Conservation (phyloP, 2,888 invertebrate genomes). For the Steinernema carpocapsae region DNA sequence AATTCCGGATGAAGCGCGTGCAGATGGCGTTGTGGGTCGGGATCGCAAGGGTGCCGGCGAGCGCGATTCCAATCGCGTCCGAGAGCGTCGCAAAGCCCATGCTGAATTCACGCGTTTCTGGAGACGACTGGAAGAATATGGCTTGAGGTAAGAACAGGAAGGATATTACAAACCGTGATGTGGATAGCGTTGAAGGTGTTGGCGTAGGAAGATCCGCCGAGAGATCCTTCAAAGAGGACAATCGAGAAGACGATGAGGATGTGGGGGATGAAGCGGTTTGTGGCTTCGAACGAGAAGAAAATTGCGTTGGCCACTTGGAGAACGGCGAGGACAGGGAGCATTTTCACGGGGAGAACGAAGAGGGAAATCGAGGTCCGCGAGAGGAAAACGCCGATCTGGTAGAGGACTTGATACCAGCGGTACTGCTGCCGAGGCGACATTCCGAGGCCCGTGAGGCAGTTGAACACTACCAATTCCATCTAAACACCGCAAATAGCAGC, state of each 20-base stretch:
- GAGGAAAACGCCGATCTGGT: slow-evolving; percentile 73
- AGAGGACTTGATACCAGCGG: slow-evolving; percentile 71
- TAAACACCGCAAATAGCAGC: slow-evolving; percentile 71
- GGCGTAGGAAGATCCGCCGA: slow-evolving; percentile 81
- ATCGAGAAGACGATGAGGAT: slow-evolving; percentile 77
- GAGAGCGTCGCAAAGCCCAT: slow-evolving; percentile 80
- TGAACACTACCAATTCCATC: slow-evolving; percentile 79
- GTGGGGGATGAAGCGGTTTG: slow-evolving; percentile 76
- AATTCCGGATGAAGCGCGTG: background rate
- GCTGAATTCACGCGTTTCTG: slow-evolving; percentile 74
- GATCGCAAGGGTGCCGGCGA: slow-evolving; percentile 80
- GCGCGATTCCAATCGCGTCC: slow-evolving; percentile 80
- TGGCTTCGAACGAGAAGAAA: slow-evolving; percentile 76
- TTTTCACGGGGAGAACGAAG: slow-evolving; percentile 72
- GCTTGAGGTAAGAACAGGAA: background rate
- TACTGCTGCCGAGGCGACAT: slow-evolving; percentile 71
- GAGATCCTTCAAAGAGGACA: slow-evolving; percentile 79
- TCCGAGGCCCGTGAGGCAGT: slow-evolving; percentile 67
- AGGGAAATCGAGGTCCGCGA: slow-evolving; percentile 51
- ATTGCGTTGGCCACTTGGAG: slow-evolving; percentile 76
- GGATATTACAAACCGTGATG: slow-evolving; percentile 73
- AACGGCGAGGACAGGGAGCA: slow-evolving; percentile 78
- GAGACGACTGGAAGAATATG: slow-evolving; percentile 44
- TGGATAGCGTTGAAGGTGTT: slow-evolving; percentile 82
- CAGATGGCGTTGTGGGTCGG: slow-evolving; percentile 81